Evolutionary conservation across 2,113 vertebrate species (phyloP).

Genomic region (Ailurus styani): DNA sequence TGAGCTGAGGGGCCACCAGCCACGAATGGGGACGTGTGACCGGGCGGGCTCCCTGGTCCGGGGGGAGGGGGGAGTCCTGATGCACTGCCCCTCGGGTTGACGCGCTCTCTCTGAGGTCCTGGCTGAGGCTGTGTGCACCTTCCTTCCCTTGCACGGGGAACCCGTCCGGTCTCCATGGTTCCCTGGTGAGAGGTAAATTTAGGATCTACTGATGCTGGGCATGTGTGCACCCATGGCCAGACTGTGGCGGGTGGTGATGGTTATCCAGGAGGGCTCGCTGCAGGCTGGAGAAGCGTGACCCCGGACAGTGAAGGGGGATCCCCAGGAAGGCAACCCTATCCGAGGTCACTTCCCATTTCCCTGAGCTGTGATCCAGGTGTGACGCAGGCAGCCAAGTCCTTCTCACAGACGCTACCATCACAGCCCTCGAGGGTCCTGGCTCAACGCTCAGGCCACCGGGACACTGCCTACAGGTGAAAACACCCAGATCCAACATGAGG

Average conservation of each 20-base stretch:
- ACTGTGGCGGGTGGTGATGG: not conserved
- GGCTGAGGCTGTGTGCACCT: not conserved
- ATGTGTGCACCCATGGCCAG: not conserved
- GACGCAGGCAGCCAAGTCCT: not conserved
- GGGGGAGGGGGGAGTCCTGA: not conserved
- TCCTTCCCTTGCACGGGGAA: not conserved
- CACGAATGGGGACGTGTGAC: not conserved
- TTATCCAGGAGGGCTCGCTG: not conserved
- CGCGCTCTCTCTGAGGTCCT: not conserved
- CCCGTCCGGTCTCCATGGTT: not conserved
- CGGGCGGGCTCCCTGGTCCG: not conserved
- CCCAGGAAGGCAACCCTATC: not conserved
- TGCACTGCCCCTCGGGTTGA: not conserved
- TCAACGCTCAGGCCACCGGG: not conserved
- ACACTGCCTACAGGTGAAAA: not conserved
- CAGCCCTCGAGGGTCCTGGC: not conserved
- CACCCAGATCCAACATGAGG: not conserved
- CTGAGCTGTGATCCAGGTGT: not conserved
- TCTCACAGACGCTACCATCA: fast-evolving
- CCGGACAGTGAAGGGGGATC: not conserved
- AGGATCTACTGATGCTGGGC: not conserved
- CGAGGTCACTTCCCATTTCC: not conserved
- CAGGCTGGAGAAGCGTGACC: not conserved
- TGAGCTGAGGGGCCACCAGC: not conserved
- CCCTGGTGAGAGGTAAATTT: not conserved